These are phyloP conservation scores for Hylaea fasciaria DNA, from an alignment of 2,888 invertebrate species.

Conservation along the genomic window DNA sequence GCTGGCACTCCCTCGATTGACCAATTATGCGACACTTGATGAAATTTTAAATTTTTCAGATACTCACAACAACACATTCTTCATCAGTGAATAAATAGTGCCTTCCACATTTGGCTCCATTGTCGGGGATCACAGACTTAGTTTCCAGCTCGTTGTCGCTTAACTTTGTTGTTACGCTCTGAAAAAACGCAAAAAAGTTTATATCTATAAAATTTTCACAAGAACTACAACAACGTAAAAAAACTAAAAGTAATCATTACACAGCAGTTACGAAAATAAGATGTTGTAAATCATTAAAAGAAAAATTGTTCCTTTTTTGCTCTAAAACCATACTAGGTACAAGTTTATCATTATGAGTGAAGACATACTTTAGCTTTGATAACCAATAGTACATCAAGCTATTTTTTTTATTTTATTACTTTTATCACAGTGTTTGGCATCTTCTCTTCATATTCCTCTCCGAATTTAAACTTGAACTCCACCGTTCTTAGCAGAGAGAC, in stretches of 20 bases:
- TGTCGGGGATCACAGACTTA: conserved; percentile 70
- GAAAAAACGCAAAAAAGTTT: conserved; percentile 30
- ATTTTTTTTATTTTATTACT: conserved; percentile 53
- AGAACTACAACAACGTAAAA: background rate
- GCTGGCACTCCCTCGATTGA: too few species aligned
- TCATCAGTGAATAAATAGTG: conserved; percentile 74
- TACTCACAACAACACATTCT: conserved; percentile 73
- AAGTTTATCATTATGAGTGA: too few species aligned
- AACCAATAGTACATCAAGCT: too few species aligned
- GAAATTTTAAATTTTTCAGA: too few species aligned
- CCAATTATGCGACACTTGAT: too few species aligned
- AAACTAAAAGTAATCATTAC: too few species aligned
- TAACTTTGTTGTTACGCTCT: conserved; percentile 84
- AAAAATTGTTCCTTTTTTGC: too few species aligned
- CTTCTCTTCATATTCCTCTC: conserved; percentile 86
- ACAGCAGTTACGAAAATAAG: too few species aligned
- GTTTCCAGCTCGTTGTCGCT: conserved; percentile 79
- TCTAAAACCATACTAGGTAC: too few species aligned
- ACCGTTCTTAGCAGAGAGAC: conserved; percentile 83
- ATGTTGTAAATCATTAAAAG: too few species aligned
- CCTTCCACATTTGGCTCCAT: conserved; percentile 66
- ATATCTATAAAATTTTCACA: background rate
- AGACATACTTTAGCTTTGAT: too few species aligned
- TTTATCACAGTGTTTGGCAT: conserved; percentile 84
- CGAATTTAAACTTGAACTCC: conserved; percentile 83